Evolutionary conservation across 2,888 invertebrate species (phyloP), one percentile per base, ranked within the genome.

Genomic region (Eubasilissa splendida): DNA sequence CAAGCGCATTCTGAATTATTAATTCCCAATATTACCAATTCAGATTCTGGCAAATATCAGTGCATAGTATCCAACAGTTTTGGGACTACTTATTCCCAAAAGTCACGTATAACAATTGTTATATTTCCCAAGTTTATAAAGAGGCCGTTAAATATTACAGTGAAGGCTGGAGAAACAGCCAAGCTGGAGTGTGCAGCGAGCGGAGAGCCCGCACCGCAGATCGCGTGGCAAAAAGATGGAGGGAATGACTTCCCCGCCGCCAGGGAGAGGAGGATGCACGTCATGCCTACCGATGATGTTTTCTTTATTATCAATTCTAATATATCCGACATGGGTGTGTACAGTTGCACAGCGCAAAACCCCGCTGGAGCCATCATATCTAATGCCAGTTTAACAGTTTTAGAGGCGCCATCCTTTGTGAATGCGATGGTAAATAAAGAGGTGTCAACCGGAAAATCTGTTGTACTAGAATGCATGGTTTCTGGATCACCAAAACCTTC

Each of bases 211-310:
- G 89, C 92, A 73, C 98, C 98, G 22, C 95, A 96, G 88, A 96
- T 97, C 85, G 95, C 96, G 0, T 95, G 97, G 95, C 95, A 96
- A 85, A 97, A 97, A 88, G 96, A 96, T 89, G 96, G 96, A n/a
- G 96, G 96, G 0, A 95, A 96, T 86, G 96, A 97, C 86, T 98
- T 99, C 87, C 98, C 98, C 8, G 98, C 99, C 5, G 98, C 98
- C 9, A 92, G 95, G 85, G 98, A 99, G 87, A 92, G 98, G 66
- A 91, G 98, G 58, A 95, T 99, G 94, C 96, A 96, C 88, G 96
- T 98, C 70, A 96, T 97, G 93, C 95, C 96, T 0, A 93, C 94
- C 53, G 98, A 98, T 87, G 96, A 97, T 87, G 94, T 95, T 1
- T 96, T 98, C 87, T 96, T 97, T 86, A 98, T 99, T 85, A 93